Base-by-base conservation (phyloP, 2,888 invertebrate genomes). In the Lithophane semibrunnea region DNA sequence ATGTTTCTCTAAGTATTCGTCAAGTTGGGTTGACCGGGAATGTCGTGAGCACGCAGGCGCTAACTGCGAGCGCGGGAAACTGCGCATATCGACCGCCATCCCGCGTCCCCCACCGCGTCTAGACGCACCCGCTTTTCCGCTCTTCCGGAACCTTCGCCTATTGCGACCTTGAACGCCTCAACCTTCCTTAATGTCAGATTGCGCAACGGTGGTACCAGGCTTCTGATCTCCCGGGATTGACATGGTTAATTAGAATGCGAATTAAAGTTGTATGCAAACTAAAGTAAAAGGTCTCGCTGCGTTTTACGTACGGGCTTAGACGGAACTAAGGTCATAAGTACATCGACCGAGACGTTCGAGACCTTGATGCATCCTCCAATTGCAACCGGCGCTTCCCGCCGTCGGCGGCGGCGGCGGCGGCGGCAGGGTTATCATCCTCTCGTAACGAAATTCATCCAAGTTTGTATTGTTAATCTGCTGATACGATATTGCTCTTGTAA, bases 61-160 rank as follows among this genome's bases (percentile, higher is more conserved):
- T 88, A 91, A 91, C 84, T 89, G 88, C 81, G 91, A 96, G 95
- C 96, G 96, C 96, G 96, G 96, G 96, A 96, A 96, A 96, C 95
- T 94, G 95, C 94, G 93, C 92, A 94, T 96, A 96, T 96, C 96
- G 96, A 96, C 95, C 96, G 93, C 87, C 91, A 88, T 88, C 92
- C 93, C 93, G 91, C 93, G 90, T 88, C 93, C 93, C 95, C 94
- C 93, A 86, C 94, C 91, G 91, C 94, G 96, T 96, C 96, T 96
- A 96, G 96, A 96, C 96, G 95, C 94, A 94, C 95, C 94, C 94
- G 94, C 92, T 92, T 92, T 94, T 92, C 93, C 89, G 93, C 91
- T 95, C 94, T 96, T 96, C 96, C 96, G 96, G 96, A 95, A 96
- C 96, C 96, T 95, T 95, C 93, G 94, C 92, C 93, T 93, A 93